phyloP scores from a whole-genome alignment of 2,888 invertebrate species.

The Chymomyza amoena region DNA sequence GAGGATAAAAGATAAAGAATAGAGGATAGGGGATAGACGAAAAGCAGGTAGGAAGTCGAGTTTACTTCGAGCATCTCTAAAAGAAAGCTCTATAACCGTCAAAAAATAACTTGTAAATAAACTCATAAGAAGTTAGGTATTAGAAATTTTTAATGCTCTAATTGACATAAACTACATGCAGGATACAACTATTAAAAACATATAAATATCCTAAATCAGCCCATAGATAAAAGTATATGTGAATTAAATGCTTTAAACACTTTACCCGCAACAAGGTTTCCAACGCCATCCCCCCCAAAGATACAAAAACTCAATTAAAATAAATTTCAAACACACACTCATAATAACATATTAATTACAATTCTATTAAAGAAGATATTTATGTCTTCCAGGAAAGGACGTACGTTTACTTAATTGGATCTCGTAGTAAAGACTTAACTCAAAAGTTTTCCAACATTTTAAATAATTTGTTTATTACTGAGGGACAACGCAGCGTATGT shows the following conservation, averaged over 20 bases:
- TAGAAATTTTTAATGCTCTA: too few species aligned
- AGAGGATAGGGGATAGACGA: too few species aligned
- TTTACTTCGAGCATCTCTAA: too few species aligned
- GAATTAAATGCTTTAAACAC: background rate
- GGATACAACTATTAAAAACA: too few species aligned
- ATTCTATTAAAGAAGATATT: conserved; percentile 34
- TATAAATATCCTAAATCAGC: background rate
- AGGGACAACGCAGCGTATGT: conserved; percentile 31
- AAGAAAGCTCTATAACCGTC: too few species aligned
- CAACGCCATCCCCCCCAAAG: background rate
- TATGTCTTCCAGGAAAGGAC: conserved; percentile 36
- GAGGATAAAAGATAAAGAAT: too few species aligned
- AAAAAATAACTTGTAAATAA: too few species aligned
- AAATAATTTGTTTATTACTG: conserved; percentile 62
- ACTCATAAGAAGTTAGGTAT: too few species aligned
- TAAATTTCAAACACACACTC: background rate
- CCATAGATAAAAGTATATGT: conserved; percentile 1
- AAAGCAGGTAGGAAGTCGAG: too few species aligned
- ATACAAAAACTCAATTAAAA: background rate
- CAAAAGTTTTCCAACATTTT: conserved; percentile 51
- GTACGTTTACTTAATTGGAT: conserved; percentile 46
- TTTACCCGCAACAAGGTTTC: background rate
- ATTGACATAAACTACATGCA: too few species aligned
- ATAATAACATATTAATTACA: conserved; percentile 50
- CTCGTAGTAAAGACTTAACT: conserved; percentile 27